Base-by-base conservation (phyloP, 2,888 invertebrate species). In the Tholera decimalis region DNA sequence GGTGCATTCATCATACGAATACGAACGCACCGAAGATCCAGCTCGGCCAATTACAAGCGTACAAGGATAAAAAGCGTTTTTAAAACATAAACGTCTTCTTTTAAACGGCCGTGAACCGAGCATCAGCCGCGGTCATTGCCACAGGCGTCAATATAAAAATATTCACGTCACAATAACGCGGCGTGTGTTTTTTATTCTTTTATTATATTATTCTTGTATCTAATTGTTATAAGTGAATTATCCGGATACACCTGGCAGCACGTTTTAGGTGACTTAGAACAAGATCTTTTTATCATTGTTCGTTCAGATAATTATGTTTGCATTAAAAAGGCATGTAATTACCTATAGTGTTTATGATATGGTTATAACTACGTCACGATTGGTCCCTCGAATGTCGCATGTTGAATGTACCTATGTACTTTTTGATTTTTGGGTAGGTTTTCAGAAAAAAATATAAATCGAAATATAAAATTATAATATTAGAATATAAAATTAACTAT, bases 81-180 rank as follows among this genome's bases (percentile, higher is more conserved):
- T 80, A 85, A 80, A 85, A 84, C 82, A 82, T 84, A 86, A 84
- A 86, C 90, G 85, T 90, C 88, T 89, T 87, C 89, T 90, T 88
- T 84, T 89, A 92, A 91, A 92, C 92, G 94, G 91, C 94, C 94
- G 86, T 94, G 94, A 94, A 94, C 94, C 89, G 90, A 83, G 84
- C 85, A 83, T 84, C 89, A 88, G 86, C 84, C 77, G 86, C 93
- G 94, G 94, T 94, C 94, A 94, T 94, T 94, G 94, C 94, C 94
- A 93, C 92, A 92, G 88, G 83, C 92, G 85, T 88, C 87, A 88
- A 87, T 91, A 92, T 83, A 92, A 92, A 92, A 91, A 92, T 93
- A 90, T 90, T 89, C 89, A 92, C 92, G 90, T 92, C 92, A 92
- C 90, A 89, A 88, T 86, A 86, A 83, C 78, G 65, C 67, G 72